Evolutionary conservation across 2,113 vertebrate genomes (phyloP).

Genomic region (Tenrec ecaudatus): DNA sequence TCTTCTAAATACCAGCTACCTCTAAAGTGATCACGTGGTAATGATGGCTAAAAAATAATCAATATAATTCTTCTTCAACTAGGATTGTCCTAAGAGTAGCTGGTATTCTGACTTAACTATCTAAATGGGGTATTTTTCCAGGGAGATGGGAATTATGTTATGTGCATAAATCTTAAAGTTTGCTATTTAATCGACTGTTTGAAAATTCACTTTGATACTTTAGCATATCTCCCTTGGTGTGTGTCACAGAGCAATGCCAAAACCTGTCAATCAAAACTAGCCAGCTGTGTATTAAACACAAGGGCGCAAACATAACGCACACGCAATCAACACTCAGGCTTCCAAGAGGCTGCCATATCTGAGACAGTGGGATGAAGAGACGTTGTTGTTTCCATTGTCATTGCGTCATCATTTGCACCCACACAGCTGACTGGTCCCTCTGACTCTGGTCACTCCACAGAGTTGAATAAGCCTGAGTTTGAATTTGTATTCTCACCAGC

Average conservation of each 20-base stretch:
- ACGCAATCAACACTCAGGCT: background rate
- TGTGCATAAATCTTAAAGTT: constrained; percentile 26
- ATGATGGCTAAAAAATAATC: background rate
- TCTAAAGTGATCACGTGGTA: background rate
- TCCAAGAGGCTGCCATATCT: background rate
- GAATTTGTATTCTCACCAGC: constrained; percentile 64
- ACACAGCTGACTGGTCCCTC: background rate
- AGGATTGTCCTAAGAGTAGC: background rate
- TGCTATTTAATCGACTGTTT: constrained; percentile 34
- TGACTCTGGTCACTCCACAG: background rate
- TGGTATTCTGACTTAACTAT: background rate
- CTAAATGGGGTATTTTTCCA: background rate
- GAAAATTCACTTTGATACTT: constrained; percentile 55
- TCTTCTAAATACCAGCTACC: background rate
- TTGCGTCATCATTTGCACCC: background rate
- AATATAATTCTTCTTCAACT: background rate
- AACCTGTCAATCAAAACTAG: constrained; percentile 18
- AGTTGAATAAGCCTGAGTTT: constrained; percentile 35
- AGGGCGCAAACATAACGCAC: too few relatives aligned
- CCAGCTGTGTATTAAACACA: background rate
- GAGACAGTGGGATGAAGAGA: background rate
- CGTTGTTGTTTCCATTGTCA: constrained; percentile 6
- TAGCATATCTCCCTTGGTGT: background rate
- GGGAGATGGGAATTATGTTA: background rate
- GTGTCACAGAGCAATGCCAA: constrained; percentile 31